Percentiles rank a stretch among this genome's conserved stretches.
Evolutionary conservation across 2,888 invertebrate species (phyloP).

Genomic region (Phania funesta): DNA sequence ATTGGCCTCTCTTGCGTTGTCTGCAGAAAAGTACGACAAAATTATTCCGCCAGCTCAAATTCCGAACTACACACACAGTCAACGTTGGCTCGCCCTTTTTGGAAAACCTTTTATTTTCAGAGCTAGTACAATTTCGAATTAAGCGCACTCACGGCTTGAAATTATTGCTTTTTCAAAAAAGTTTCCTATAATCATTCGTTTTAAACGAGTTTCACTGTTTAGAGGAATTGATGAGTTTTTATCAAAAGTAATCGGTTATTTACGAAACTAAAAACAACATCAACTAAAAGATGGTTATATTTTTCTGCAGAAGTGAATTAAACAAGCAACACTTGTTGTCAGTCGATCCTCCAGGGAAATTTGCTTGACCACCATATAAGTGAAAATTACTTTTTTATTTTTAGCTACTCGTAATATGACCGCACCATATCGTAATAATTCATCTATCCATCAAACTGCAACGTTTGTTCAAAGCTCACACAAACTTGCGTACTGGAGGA

Average conservation of each 20-base stretch:
- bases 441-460: constrained; percentile 58
- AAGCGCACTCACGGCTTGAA: too few relatives aligned
- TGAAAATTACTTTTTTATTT: constrained; percentile 55
- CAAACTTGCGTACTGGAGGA: constrained; percentile 1
- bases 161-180: too few relatives aligned
- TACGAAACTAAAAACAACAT: too few relatives aligned
- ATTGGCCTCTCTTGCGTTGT: too few relatives aligned
- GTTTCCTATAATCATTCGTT: too few relatives aligned
- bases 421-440: constrained; percentile 40
- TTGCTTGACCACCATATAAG: constrained; percentile 50
- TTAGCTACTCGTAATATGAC: constrained; percentile 13
- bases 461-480: neutral
- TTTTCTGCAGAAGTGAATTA: constrained; percentile 41
- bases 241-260: too few relatives aligned
- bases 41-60: too few relatives aligned
- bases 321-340: constrained; percentile 50
- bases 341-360: constrained; percentile 21
- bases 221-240: neutral
- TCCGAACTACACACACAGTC: too few relatives aligned
- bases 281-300: constrained; percentile 34
- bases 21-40: too few relatives aligned
- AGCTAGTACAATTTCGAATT: too few relatives aligned
- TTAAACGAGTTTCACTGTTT: neutral
- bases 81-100: too few relatives aligned
- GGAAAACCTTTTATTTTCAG: too few relatives aligned